Percentiles rank a stretch among this genome's conserved stretches.
These are phyloP conservation scores for Drosophila nigritarsus DNA, from an alignment of 2,888 invertebrate species.

Conservation along the genomic window DNA sequence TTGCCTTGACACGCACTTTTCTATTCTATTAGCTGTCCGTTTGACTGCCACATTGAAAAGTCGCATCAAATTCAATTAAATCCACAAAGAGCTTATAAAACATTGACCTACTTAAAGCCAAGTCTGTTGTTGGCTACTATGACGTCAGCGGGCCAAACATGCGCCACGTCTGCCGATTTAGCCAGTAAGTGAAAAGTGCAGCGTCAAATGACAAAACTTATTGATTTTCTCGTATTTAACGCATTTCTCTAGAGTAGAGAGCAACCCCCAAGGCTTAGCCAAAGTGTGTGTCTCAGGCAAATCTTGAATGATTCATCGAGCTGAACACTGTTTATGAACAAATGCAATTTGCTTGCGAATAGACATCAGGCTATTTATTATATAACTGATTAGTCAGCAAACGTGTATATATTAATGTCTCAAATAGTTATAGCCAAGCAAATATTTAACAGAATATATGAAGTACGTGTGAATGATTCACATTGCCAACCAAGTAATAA, in stretches of 20 bases:
- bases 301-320: conserved; percentile 45
- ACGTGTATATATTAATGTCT: conserved; percentile 22
- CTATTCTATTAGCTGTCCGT: conserved; percentile 3
- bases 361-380: conserved; percentile 43
- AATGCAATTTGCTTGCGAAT: conserved; percentile 58
- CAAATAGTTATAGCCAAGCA: conserved; percentile 13
- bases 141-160: conserved; percentile 59
- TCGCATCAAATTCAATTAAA: conserved; percentile 64
- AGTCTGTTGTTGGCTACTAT: conserved; percentile 54
- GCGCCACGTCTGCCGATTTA: conserved; percentile 17
- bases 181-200: conserved; percentile 63
- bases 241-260: background rate
- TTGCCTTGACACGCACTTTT: conserved; percentile 21
- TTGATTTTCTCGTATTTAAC: conserved; percentile 57
- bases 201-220: conserved; percentile 50
- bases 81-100: conserved; percentile 53
- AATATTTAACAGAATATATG: conserved; percentile 18
- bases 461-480: conserved; percentile 37
- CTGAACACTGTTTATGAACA: conserved; percentile 34
- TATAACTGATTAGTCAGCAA: conserved; percentile 57
- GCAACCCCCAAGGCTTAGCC: conserved; percentile 27
- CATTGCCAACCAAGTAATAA: conserved; percentile 8
- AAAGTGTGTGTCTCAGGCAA: conserved; percentile 24
- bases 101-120: conserved; percentile 68
- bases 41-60: conserved; percentile 36